Evolutionary conservation across 2,888 invertebrate genomes (phyloP), one percentile per base, ranked within the genome.

Genomic region (Tiliacea citrago): DNA sequence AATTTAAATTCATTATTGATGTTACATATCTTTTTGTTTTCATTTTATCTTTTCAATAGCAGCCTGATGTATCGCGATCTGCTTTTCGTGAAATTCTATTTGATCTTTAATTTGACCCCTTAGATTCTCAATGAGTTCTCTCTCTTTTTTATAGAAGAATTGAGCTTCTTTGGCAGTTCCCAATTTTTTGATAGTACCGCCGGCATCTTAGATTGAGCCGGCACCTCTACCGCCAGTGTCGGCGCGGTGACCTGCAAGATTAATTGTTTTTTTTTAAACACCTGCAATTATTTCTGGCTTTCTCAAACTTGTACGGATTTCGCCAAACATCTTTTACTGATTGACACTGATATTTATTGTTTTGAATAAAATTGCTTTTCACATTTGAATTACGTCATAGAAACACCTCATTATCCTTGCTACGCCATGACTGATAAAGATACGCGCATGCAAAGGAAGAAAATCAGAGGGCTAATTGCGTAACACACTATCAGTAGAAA

Each of bases 91-190:
- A 57, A 57, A 76, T 21, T 55, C 9, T 12, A 57, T 13, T 45
- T 51, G 35, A 7, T 80, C 67, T n/a, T 80, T 29, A 29, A 67
- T 57, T 12, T 55, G 24, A 12, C n/a, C 0, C 8, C n/a, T 62
- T 0, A 67, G 1, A 12, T 55, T 51, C 7, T 55, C 16, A 13
- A 80, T 16, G 5, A 80, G 61, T 39, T 74, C 29, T 21, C 18
- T 45, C 12, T 81, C 79, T 29, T 71, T 57, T 47, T 76, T 62
- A 3, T 42, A 18, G 45, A 70, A 66, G 51, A 9, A 70, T 5
- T 81, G 62, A 21, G 69, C 76, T 81, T 75, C 76, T 66, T 13
- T 76, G 2, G 77, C 77, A 21, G 21, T 53, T 4, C 71, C 79
- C 8, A 21, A 1, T 10, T 66, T 39, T 29, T 66, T 71, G 2